Evolutionary conservation across 2,797 vertebrate genomes (phyloP).

Genomic region (Cynopterus sphinx): DNA sequence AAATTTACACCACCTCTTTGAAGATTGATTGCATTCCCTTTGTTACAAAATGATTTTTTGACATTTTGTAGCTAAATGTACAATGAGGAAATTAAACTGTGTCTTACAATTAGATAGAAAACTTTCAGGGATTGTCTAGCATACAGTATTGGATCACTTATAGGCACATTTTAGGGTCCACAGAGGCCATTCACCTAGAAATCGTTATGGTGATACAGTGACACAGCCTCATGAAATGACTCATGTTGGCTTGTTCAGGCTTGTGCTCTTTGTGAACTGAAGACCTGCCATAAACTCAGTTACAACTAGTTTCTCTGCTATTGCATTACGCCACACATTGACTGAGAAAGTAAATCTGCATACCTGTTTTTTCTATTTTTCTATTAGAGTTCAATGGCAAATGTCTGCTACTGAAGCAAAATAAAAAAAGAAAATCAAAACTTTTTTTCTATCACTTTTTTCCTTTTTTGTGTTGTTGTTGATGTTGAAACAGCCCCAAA

Average conservation of each 20-base stretch:
- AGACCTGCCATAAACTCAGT: slow-evolving; percentile 56
- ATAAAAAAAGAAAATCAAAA: background rate
- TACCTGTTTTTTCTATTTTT: background rate
- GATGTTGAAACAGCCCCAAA: background rate
- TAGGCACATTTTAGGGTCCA: background rate
- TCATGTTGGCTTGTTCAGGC: slow-evolving; percentile 60
- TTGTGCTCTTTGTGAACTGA: slow-evolving; percentile 62
- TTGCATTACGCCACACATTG: slow-evolving; percentile 3
- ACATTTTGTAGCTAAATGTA: background rate
- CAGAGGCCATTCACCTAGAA: slow-evolving; percentile 25
- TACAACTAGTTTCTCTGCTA: slow-evolving; percentile 60
- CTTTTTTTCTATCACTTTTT: background rate
- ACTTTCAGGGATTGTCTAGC: background rate
- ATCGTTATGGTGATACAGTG: slow-evolving; percentile 5
- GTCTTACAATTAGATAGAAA: slow-evolving; percentile 9
- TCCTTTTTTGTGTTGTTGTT: background rate
- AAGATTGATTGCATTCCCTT: slow-evolving; percentile 7
- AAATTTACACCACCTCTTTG: background rate
- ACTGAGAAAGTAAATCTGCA: slow-evolving; percentile 6
- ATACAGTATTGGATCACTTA: background rate
- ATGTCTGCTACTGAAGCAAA: background rate
- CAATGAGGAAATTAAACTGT: background rate
- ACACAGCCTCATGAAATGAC: slow-evolving; percentile 23
- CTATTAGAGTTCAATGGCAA: background rate
- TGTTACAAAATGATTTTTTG: slow-evolving; percentile 39